phyloP scores from a whole-genome alignment of 2,113 vertebrate genomes.

The Scalopus aquaticus region DNA sequence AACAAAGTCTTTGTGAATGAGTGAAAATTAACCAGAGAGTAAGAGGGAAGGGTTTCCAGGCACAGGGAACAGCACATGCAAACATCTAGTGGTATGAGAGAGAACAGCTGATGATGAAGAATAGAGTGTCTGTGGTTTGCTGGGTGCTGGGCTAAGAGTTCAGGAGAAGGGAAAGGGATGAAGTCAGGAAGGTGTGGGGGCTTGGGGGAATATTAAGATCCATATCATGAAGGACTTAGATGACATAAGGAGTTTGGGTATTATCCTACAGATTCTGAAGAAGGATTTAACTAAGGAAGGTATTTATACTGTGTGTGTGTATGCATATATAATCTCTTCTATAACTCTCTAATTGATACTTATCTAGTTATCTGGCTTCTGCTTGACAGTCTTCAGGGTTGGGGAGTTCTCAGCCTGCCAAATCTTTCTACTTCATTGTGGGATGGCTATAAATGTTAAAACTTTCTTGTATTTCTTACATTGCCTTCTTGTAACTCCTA shows the following conservation, averaged over 20 bases:
- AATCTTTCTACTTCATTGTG: neutral
- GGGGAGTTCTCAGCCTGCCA: neutral
- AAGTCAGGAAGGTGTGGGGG: neutral
- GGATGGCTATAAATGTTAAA: neutral
- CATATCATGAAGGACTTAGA: neutral
- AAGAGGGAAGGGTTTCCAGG: neutral
- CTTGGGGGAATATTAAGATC: too few relatives aligned
- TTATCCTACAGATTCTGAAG: neutral
- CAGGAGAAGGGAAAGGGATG: neutral
- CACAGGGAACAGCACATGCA: neutral
- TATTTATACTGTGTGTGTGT: neutral
- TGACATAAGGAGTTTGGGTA: neutral
- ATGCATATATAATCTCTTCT: neutral
- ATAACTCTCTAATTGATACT: neutral
- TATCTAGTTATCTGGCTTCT: slow-evolving; percentile 10
- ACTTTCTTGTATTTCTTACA: neutral
- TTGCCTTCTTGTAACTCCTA: slow-evolving; percentile 13
- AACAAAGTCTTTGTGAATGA: neutral
- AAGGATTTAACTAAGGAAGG: neutral
- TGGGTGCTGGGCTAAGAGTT: neutral
- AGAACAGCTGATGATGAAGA: too few relatives aligned
- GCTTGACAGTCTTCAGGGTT: neutral
- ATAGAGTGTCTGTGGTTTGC: neutral
- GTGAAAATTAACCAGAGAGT: neutral
- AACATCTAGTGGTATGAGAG: neutral